Conservation (phyloP, 2,888 invertebrate genomes). For the Allophyes oxyacanthae region DNA sequence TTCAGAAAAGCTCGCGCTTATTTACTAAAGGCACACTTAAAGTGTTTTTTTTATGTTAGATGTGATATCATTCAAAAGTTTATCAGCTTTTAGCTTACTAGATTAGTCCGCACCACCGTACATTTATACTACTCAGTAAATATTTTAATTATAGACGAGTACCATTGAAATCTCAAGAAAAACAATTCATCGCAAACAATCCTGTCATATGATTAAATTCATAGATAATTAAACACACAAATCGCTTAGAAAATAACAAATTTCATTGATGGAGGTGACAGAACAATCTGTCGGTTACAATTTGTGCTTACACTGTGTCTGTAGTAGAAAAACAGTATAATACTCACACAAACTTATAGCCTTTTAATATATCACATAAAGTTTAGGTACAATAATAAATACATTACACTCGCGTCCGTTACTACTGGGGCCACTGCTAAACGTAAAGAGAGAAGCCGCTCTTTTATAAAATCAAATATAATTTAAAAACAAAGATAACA, state of each 20-base stretch:
- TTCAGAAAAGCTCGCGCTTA: conserved; percentile 24
- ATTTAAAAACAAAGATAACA: conserved; percentile 58
- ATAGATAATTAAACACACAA: conserved; percentile 46
- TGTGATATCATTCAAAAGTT: conserved; percentile 17
- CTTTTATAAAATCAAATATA: conserved; percentile 54
- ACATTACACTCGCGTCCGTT: conserved; percentile 67
- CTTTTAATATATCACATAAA: conserved; percentile 83
- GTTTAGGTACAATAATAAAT: conserved; percentile 75
- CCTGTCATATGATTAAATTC: conserved; percentile 30
- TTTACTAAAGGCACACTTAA: conserved; percentile 22
- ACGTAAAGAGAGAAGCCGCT: conserved; percentile 65
- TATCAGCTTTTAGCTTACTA: conserved; percentile 15
- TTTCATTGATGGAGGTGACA: conserved; percentile 34
- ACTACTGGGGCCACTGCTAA: conserved; percentile 71
- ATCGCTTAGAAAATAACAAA: conserved; percentile 52
- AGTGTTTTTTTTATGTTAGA: conserved; percentile 8
- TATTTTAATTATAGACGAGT: conserved; percentile 18
- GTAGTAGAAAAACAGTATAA: conserved; percentile 63
- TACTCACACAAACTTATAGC: conserved; percentile 76
- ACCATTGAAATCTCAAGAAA: conserved; percentile 20
- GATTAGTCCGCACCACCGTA: conserved; percentile 42
- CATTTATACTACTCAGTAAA: conserved; percentile 29
- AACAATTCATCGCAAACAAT: conserved; percentile 21
- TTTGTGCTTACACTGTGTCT: conserved; percentile 58
- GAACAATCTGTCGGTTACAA: conserved; percentile 32